Evolutionary conservation across 2,113 vertebrate genomes (phyloP).

Genomic region (Hiodon tergisus): DNA sequence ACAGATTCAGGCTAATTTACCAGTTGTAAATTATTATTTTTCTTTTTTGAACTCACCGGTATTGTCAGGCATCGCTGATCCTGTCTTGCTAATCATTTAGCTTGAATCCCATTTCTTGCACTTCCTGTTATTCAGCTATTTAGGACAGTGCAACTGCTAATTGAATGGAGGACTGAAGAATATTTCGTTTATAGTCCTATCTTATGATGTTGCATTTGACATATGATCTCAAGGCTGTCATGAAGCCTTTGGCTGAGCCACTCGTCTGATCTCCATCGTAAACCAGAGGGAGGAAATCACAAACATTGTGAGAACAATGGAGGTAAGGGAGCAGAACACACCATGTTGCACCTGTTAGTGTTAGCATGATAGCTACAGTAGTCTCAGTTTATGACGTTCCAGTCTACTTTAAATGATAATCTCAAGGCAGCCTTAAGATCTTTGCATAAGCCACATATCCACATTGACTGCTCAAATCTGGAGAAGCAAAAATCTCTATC

Average conservation of each 20-base stretch:
- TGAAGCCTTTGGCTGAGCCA: neutral
- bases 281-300: neutral
- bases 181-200: neutral
- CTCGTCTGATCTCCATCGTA: neutral
- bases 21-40: slow-evolving; percentile 48
- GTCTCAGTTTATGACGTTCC: too few relatives aligned
- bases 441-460: too few relatives aligned
- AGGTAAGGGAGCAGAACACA: slow-evolving; percentile 19
- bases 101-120: neutral
- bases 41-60: slow-evolving; percentile 49
- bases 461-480: too few relatives aligned
- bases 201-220: neutral
- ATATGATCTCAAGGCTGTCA: neutral
- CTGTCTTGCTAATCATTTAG: slow-evolving; percentile 14
- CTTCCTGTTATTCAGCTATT: slow-evolving; percentile 11
- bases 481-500: too few relatives aligned
- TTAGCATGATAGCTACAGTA: too few relatives aligned
- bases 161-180: too few relatives aligned
- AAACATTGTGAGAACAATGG: neutral
- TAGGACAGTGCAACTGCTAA: neutral
- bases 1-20: slow-evolving; percentile 54
- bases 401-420: too few relatives aligned
- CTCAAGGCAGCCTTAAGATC: too few relatives aligned
- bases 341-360: neutral
- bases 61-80: slow-evolving; percentile 55